These are phyloP conservation scores for Rosalia funebris DNA, from an alignment of 2,888 invertebrate species.

Conservation along the genomic window DNA sequence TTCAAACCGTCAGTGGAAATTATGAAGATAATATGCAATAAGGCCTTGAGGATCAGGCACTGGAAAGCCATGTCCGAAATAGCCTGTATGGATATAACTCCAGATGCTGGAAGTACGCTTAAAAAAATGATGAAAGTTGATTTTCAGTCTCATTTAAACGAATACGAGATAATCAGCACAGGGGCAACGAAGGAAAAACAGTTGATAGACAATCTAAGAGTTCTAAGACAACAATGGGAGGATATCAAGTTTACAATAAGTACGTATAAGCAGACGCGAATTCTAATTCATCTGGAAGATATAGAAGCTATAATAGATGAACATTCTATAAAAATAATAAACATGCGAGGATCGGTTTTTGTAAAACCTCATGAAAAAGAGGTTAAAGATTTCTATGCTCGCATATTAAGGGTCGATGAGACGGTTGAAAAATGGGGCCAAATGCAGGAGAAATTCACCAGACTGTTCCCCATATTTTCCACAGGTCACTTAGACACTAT, in stretches of 20 bases:
- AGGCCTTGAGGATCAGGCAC: slow-evolving; percentile 79
- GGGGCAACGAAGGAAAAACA: slow-evolving; percentile 81
- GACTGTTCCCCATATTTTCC: slow-evolving; percentile 83
- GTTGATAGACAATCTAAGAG: slow-evolving; percentile 76
- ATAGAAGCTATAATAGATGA: slow-evolving; percentile 81
- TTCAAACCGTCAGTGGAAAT: slow-evolving; percentile 84
- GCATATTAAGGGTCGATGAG: slow-evolving; percentile 70
- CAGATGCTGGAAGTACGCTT: slow-evolving; percentile 80
- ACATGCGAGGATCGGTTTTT: slow-evolving; percentile 84
- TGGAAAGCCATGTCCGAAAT: slow-evolving; percentile 86
- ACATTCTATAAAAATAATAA: slow-evolving; percentile 82
- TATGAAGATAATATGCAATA: slow-evolving; percentile 87
- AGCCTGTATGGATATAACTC: slow-evolving; percentile 74
- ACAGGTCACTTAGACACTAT: slow-evolving; percentile 76
- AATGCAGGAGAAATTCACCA: slow-evolving; percentile 84
- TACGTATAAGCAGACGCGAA: slow-evolving; percentile 72
- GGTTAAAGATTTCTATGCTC: slow-evolving; percentile 76
- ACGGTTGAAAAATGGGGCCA: slow-evolving; percentile 82
- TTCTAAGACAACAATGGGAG: slow-evolving; percentile 82
- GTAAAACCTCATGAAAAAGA: slow-evolving; percentile 80
- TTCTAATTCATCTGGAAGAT: slow-evolving; percentile 77
- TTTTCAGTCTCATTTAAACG: slow-evolving; percentile 75
- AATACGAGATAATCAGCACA: slow-evolving; percentile 83
- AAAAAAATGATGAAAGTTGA: slow-evolving; percentile 79
- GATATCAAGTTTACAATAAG: slow-evolving; percentile 74